Percentiles rank a stretch among this genome's conserved stretches.
These are phyloP conservation scores for Oncorhynchus tshawytscha DNA, from an alignment of 2,113 vertebrate species.

Conservation along the genomic window DNA sequence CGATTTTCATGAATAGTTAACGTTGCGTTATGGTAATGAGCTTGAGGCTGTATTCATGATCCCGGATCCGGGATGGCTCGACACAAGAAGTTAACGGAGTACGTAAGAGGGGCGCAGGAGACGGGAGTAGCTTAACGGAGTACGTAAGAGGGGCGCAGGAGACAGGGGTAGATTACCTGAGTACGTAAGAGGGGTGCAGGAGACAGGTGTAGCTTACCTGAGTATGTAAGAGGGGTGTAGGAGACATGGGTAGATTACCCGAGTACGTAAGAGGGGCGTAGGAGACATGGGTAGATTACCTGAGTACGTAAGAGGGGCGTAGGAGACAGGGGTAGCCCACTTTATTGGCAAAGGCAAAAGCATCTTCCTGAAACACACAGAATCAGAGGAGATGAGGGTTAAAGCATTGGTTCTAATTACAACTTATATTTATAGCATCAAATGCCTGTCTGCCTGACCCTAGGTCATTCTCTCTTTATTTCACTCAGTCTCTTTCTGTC, in stretches of 20 bases:
- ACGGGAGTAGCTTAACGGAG: constrained; percentile 91
- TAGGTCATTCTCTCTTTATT: constrained; percentile 7
- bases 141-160: constrained; percentile 89
- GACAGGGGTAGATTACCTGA: constrained; percentile 28
- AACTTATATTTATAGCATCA: not conserved
- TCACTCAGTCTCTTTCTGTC: constrained; percentile 9
- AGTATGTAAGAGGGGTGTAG: constrained; percentile 92
- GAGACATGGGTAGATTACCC: constrained; percentile 91
- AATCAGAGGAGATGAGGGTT: not conserved
- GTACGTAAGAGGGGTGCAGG: constrained; percentile 90
- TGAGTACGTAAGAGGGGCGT: constrained; percentile 92
- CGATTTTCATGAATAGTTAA: no score
- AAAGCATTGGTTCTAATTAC: not conserved
- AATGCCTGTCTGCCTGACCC: not conserved
- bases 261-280: constrained; percentile 92
- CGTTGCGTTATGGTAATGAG: no score
- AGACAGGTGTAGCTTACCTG: constrained; percentile 91
- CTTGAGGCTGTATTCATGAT: no score
- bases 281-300: constrained; percentile 90
- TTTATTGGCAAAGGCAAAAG: constrained; percentile 82
- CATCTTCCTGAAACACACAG: constrained; percentile 80
- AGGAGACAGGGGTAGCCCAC: constrained; percentile 91
- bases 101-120: constrained; percentile 93
- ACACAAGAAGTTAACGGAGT: no score
- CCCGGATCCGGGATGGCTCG: no score